Base-by-base conservation (phyloP, 2,113 vertebrate species). In the Phalacrocorax carbo region DNA sequence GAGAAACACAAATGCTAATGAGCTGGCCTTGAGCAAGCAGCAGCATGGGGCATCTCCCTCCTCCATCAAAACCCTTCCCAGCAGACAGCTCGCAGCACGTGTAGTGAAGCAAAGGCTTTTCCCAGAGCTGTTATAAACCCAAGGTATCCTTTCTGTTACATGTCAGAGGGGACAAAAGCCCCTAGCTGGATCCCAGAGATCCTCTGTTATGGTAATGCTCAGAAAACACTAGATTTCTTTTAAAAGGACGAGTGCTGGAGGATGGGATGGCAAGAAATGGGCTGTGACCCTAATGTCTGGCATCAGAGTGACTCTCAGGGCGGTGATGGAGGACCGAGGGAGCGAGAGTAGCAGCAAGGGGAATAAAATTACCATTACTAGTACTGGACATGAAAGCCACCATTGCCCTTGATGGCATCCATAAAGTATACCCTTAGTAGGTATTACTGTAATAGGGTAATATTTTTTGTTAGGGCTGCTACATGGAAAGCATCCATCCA, bases 321-420 rank as follows among this genome's bases (percentile, higher is more conserved):
- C 7, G 48, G 46, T 44, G 48, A 71, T 1, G 11, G 55, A 83
- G 46, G 17, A 64, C 27, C 3, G 36, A 36, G 42, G 34, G 36
- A n/a, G 30, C 1, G 73, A 64, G 64, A 49, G 48, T 2, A 42
- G 71, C 66, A 70, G 51, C n/a, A 15, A 68, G 54, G 77, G 44
- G 62, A 95, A 91, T 86, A 71, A 92, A 96, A 96, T 49, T 72
- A 70, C 58, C 77, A 87, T 68, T 72, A 40, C 38, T 15, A n/a
- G 49, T 5, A 15, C 9, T 69, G 83, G 79, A 92, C 82, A 75
- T 65, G 86, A 96, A 97, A 97, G 87, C 72, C 88, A 69, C 81
- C 86, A 64, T 77, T 92, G 83, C 94, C 97, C 96, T 96, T 83
- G 55, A 54, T 87, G 96, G 94, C 77, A 38, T 75, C 62, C 97